Conservation (phyloP, 2,888 invertebrate genomes). For the Druceiella hillmani region DNA sequence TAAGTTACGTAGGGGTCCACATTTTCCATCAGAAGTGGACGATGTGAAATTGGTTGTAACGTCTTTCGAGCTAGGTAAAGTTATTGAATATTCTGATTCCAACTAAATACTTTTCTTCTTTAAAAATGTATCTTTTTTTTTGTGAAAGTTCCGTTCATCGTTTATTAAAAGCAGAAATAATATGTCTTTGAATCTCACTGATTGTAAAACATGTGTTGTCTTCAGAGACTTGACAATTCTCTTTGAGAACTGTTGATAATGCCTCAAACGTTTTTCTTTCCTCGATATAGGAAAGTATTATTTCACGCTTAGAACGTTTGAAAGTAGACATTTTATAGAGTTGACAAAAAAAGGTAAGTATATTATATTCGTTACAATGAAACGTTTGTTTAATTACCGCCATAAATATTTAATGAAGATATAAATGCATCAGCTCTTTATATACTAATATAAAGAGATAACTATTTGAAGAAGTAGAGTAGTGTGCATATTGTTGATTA, state of each 20-base stretch:
- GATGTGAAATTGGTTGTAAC: neutral
- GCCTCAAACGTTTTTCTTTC: neutral
- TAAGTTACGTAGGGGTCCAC: neutral
- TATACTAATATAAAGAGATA: too few relatives aligned
- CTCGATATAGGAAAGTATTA: constrained; percentile 1
- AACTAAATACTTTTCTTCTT: neutral
- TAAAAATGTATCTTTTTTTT: neutral
- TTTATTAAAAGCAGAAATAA: too few relatives aligned
- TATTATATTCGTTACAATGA: too few relatives aligned
- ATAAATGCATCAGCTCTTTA: too few relatives aligned
- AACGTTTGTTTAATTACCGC: too few relatives aligned
- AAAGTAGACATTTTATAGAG: constrained; percentile 1
- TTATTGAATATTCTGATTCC: constrained; percentile 1
- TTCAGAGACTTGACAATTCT: constrained; percentile 3
- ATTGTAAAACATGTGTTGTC: constrained; percentile 1
- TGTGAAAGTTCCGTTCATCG: neutral
- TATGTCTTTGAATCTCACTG: neutral
- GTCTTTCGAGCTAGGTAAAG: constrained; percentile 1
- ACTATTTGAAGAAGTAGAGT: too few relatives aligned
- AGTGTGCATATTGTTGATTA: too few relatives aligned
- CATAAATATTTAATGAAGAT: too few relatives aligned
- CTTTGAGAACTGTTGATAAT: constrained; percentile 4
- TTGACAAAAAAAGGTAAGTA: constrained; percentile 1
- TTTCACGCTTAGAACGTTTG: constrained; percentile 2
- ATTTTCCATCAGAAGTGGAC: neutral